A percentile compares a stretch with the other conserved stretches of the same genome.
These are phyloP conservation scores for Montipora sp. DNA, from an alignment of 64 coral and sea anemone genomes.

Conservation along the genomic window DNA sequence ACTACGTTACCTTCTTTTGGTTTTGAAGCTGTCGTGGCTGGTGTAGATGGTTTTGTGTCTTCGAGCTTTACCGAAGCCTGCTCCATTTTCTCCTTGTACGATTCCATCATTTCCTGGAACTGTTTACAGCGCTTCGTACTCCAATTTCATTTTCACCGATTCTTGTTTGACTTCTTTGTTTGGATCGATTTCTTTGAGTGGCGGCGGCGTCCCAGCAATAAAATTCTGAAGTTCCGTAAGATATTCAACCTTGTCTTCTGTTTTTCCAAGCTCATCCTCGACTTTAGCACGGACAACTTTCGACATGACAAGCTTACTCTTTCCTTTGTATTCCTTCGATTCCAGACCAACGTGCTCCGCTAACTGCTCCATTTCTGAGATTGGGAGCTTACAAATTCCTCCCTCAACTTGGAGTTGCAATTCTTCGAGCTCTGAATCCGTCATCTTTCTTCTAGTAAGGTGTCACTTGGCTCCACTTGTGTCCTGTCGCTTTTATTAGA, in stretches of 20 bases:
- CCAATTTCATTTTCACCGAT: neutral
- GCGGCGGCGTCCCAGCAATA: neutral
- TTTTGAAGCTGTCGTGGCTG: neutral
- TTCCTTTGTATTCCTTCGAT: slow-evolving; percentile 10
- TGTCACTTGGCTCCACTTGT: too few species aligned
- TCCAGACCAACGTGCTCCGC: neutral
- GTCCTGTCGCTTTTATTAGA: too few species aligned
- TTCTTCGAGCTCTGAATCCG: neutral
- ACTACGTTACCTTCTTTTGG: neutral
- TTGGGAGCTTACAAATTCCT: slow-evolving; percentile 14
- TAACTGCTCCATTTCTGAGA: slow-evolving; percentile 8
- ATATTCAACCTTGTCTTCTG: slow-evolving; percentile 4
- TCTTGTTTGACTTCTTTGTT: neutral
- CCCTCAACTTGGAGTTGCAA: too few species aligned
- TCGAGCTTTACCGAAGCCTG: neutral
- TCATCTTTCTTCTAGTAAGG: neutral
- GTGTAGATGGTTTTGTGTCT: neutral
- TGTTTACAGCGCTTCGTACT: neutral
- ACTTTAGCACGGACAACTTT: neutral
- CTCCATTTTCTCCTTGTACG: neutral
- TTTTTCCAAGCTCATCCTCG: neutral
- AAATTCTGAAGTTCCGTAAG: neutral
- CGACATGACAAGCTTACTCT: slow-evolving; percentile 16
- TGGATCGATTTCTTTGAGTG: neutral
- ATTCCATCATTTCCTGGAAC: slow-evolving; percentile 7